Base-by-base conservation (phyloP, 2,113 vertebrate genomes). In the Hemibagrus wyckioides region DNA sequence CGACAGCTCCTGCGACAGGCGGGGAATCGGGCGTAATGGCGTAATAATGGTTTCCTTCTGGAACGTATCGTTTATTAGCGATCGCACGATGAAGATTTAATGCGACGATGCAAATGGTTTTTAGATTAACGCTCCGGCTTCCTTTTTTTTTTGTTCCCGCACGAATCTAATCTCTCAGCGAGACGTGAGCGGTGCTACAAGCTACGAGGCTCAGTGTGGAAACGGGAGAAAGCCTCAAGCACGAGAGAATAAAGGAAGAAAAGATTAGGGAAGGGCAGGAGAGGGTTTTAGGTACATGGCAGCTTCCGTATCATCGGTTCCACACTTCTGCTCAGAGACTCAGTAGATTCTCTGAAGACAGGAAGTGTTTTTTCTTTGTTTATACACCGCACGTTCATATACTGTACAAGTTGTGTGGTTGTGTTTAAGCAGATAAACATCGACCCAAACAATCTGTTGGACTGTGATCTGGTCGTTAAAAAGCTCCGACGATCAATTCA, bases 21-120 rank as follows among this genome's bases (percentile, higher is more conserved):
- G 61, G 89, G 21, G 19, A 88, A 88, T 80, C 90, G 91, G 92
- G 93, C 93, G 93, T 92, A 93, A 84, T 90, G 89, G 33, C 50
- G 89, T 89, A 86, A 94, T 94, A 92, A 93, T 92, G 91, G 92
- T 94, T 93, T 92, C 90, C 90, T 91, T 71, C 92, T 92, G 91
- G 91, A 93, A 93, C 93, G 93, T 91, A 92, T 92, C 90, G 92
- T 92, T 94, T 88, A 87, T 93, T 90, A 93, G 88, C 88, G 91
- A 92, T 92, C 88, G 91, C 91, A 94, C 87, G 90, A 92, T 63
- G 56, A 84, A 89, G 90, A 89, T 93, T 94, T 94, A 94, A 94
- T 91, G 91, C 91, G 19, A 90, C 86, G 83, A 91, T 88, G 92
- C 91, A 92, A 94, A 95, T 93, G 91, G 90, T 84, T 93, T 94